A percentile compares a stretch with the other conserved stretches of the same genome.
These are phyloP conservation scores for Proteles cristata DNA, from an alignment of 2,113 vertebrate species.

Conservation along the genomic window DNA sequence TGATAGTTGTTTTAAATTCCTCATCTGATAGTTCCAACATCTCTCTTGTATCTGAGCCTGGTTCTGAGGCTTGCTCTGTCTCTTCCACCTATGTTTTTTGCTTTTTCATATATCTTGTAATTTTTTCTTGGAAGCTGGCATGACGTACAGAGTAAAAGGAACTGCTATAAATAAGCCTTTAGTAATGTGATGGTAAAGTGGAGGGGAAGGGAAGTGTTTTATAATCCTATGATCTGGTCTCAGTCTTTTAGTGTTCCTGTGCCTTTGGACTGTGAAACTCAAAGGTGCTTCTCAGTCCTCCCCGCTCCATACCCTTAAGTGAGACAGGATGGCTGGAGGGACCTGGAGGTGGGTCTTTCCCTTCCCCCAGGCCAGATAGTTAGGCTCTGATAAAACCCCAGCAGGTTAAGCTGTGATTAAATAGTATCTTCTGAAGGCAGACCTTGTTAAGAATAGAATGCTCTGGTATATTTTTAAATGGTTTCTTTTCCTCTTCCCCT, in stretches of 20 bases:
- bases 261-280: not conserved
- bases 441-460: not conserved
- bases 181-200: not conserved
- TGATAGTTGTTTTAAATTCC: not conserved
- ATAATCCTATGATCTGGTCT: not conserved
- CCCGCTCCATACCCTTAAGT: not conserved
- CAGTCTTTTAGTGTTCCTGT: not conserved
- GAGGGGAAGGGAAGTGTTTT: not conserved
- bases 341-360: not conserved
- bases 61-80: not conserved
- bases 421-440: not conserved
- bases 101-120: slow-evolving; percentile 1
- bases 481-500: not conserved
- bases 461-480: not conserved
- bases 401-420: not conserved
- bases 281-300: not conserved
- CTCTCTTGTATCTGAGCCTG: not conserved
- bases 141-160: not conserved
- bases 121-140: not conserved
- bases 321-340: not conserved
- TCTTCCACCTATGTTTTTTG: slow-evolving; percentile 4
- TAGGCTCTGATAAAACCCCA: not conserved
- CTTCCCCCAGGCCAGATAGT: not conserved
- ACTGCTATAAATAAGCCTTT: not conserved
- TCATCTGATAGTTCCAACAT: not conserved